Evolutionary conservation across 2,113 vertebrate genomes (phyloP).

Genomic region (Ptyas mucosa): DNA sequence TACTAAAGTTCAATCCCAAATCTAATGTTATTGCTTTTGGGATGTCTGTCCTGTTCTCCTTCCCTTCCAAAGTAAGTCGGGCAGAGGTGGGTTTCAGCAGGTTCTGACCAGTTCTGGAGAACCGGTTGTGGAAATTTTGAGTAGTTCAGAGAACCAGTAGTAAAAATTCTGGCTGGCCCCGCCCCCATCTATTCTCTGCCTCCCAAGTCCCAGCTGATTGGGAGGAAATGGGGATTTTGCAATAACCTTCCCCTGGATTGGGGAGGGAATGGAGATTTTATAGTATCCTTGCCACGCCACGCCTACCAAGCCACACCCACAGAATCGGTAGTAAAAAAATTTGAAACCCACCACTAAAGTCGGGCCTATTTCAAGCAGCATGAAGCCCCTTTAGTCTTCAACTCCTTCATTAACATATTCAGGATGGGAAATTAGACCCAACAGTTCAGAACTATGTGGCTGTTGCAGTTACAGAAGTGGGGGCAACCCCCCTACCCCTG

Average conservation of each 20-base stretch:
- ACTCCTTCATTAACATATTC: background rate
- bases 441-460: background rate
- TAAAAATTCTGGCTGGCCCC: no score
- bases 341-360: background rate
- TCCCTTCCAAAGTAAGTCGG: background rate
- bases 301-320: no score
- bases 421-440: background rate
- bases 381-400: background rate
- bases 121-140: no score
- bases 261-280: no score
- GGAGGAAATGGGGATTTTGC: no score
- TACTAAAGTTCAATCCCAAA: background rate
- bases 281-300: no score
- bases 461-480: background rate
- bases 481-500: background rate
- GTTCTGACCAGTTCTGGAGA: no score
- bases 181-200: no score
- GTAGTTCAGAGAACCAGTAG: no score
- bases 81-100: background rate
- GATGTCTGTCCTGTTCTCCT: background rate
- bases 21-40: background rate
- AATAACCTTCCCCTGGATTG: no score
- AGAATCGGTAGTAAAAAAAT: no score
- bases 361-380: background rate
- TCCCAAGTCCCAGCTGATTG: no score